Percentiles rank a stretch among this genome's conserved stretches.
Conservation (phyloP, 2,888 invertebrate species). For the Drosophila setosimentum region DNA sequence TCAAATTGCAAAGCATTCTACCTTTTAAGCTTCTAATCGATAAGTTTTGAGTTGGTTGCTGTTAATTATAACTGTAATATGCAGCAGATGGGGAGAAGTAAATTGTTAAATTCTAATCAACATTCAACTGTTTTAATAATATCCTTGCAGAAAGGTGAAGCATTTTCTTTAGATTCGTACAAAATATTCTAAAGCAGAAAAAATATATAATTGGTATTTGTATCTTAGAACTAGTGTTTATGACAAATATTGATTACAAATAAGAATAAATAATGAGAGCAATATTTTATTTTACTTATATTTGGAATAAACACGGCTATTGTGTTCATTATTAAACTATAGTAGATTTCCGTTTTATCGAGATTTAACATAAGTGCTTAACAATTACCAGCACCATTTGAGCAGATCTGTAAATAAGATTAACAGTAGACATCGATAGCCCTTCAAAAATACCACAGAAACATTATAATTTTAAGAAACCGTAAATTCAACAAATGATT, state of each 20-base stretch:
- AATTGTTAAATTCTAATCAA: conserved; percentile 53
- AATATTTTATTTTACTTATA: neutral
- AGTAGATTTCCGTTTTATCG: neutral
- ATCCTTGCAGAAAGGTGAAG: neutral
- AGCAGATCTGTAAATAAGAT: neutral
- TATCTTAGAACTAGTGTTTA: neutral
- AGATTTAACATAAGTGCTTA: neutral
- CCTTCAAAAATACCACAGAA: neutral
- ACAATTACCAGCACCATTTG: neutral
- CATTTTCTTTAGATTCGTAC: neutral
- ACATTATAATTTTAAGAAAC: neutral
- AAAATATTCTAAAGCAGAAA: neutral
- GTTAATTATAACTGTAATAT: conserved; percentile 8
- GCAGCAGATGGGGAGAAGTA: conserved; percentile 16
- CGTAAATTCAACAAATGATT: neutral
- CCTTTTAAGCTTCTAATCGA: conserved; percentile 48
- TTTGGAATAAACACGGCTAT: neutral
- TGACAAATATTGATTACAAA: neutral
- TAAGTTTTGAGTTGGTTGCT: conserved; percentile 48
- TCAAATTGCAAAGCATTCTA: conserved; percentile 37
- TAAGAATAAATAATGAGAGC: neutral
- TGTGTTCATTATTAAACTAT: neutral
- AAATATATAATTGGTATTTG: no score
- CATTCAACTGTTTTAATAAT: conserved; percentile 20
- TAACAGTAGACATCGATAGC: conserved; percentile 10